Conservation (phyloP, 2,113 vertebrate genomes). For the Trogon melanurus region DNA sequence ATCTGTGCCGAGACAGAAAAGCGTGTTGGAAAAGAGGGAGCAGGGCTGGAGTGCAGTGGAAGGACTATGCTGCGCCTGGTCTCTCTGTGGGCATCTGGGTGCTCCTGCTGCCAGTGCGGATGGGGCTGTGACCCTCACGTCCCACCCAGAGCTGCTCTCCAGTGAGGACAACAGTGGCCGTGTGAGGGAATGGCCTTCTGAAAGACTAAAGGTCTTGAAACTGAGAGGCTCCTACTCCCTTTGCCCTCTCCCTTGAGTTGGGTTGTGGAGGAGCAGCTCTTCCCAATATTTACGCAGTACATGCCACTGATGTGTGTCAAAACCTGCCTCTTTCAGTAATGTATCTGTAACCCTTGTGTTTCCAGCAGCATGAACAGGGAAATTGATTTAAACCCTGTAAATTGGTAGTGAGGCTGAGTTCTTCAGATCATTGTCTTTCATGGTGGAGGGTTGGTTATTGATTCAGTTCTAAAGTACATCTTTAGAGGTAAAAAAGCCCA, state of each 20-base stretch:
- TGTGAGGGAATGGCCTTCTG: neutral
- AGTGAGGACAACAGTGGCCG: neutral
- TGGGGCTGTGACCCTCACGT: neutral
- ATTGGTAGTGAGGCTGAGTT: neutral
- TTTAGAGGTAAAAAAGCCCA: neutral
- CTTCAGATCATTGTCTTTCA: neutral
- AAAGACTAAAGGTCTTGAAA: neutral
- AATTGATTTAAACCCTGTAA: neutral
- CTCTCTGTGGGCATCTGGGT: rapidly evolving
- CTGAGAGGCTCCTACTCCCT: neutral
- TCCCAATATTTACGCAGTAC: neutral
- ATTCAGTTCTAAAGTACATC: neutral
- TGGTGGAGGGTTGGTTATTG: neutral
- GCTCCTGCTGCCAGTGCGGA: rapidly evolving
- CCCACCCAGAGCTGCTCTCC: neutral
- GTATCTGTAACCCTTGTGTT: neutral
- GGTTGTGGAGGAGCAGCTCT: neutral
- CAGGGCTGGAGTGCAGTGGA: rapidly evolving
- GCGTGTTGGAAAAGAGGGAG: neutral
- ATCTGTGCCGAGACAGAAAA: neutral
- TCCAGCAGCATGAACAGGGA: neutral
- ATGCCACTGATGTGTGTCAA: neutral
- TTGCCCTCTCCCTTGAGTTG: neutral
- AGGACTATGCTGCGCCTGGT: rapidly evolving
- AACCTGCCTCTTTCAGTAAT: neutral